phyloP scores from a whole-genome alignment of 1,140 invertebrate species.

The Magallana ariakensis region DNA sequence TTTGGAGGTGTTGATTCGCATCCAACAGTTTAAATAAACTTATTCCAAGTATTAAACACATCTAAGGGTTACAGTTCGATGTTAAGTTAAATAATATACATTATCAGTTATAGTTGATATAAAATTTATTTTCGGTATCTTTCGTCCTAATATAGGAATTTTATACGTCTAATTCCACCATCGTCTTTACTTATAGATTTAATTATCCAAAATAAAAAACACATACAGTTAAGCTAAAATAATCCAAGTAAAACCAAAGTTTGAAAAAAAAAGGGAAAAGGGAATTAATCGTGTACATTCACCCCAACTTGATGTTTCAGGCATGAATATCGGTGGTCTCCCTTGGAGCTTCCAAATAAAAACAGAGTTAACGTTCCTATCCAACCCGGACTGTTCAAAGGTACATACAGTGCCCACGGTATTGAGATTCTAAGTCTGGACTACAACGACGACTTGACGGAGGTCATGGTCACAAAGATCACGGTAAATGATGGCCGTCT shows the following conservation, averaged over 20 bases:
- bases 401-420: conserved; percentile 60
- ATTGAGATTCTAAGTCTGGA: conserved; percentile 55
- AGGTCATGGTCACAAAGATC: conserved; percentile 41
- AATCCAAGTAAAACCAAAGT: background rate
- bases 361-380: conserved; percentile 43
- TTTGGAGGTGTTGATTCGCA: too few relatives aligned
- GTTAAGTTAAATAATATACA: too few relatives aligned
- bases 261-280: background rate
- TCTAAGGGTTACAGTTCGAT: too few relatives aligned
- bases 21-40: too few relatives aligned
- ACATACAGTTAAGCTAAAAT: background rate
- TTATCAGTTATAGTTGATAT: too few relatives aligned
- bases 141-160: too few relatives aligned
- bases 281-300: background rate
- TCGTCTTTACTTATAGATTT: too few relatives aligned
- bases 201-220: background rate
- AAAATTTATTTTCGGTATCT: too few relatives aligned
- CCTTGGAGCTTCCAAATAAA: background rate
- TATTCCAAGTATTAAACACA: too few relatives aligned
- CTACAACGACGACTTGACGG: conserved; percentile 37
- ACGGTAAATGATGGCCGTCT: conserved; percentile 29
- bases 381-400: conserved; percentile 60
- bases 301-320: conserved; percentile 39
- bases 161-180: too few relatives aligned
- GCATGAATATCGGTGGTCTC: conserved; percentile 38